Base-by-base conservation (phyloP, 2,113 vertebrate genomes). In the Panurus biarmicus region DNA sequence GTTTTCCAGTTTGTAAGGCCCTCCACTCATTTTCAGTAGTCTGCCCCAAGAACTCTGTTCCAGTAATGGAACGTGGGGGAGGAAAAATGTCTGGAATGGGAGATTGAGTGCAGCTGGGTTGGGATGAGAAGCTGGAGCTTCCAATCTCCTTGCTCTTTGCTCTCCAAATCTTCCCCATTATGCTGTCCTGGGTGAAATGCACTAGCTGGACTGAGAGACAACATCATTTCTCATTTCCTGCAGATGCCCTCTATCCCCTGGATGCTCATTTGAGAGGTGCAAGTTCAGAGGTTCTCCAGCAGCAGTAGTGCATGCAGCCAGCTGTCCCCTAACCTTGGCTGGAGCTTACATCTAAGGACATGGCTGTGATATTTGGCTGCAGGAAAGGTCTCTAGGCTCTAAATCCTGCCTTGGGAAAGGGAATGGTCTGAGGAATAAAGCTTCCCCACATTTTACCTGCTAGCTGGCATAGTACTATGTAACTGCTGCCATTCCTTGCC, bases 1-100 rank as follows among this genome's bases (percentile, higher is more conserved):
- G 73, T 94, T 95, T 95, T 94, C 91, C 91, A 92, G 45, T 75
- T 72, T 78, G 58, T 81, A 93, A 92, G 70, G 84, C 76, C 69
- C 70, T 96, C 73, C 24, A 40, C 79, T 81, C 44, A 33, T 88
- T 92, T 90, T 70, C 69, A 50, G 33, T 25, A 45, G 60, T 47
- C 40, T 84, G 61, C 17, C 72, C 79, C 69, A 78, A 80, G 44
- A 91, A 51, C 35, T 90, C 7, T 21, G 8, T 45, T 86, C 69
- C 28, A n/a, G 8, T 25, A 77, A 54, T 0, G 9, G 64, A 51
- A 72, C 0, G 3, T 74, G 61, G 51, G 54, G 56, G 76, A 84
- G 50, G 79, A 88, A 42, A 19, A 53, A 62, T 51, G 7, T 31
- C 56, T 88, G 87, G 67, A 76, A 54, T 0, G 25, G 50, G n/a